A percentile compares a stretch with the other conserved stretches of the same genome.
These are phyloP conservation scores for Orchesellides sinensis DNA, from an alignment of 2,888 invertebrate species.

Conservation along the genomic window DNA sequence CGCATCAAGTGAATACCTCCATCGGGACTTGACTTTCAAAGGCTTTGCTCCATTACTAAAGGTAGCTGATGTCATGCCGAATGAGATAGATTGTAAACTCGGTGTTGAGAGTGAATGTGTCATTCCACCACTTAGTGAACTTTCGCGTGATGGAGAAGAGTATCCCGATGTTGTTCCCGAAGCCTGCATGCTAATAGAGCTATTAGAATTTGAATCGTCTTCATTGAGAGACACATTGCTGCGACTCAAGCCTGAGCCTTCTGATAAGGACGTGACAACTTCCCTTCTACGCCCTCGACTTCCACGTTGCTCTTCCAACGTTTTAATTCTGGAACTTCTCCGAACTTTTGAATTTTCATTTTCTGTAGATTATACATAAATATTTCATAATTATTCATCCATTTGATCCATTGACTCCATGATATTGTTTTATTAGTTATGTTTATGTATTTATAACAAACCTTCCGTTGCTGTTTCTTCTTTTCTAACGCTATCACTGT, in stretches of 20 bases:
- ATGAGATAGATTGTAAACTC: constrained; percentile 8
- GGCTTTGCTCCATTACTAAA: constrained; percentile 80
- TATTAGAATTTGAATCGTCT: constrained; percentile 70
- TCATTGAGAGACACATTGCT: constrained; percentile 62
- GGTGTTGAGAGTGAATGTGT: constrained; percentile 31
- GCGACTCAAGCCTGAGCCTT: constrained; percentile 44
- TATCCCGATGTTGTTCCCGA: constrained; percentile 27
- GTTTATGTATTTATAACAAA: no score
- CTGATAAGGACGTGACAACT: constrained; percentile 67
- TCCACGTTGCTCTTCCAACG: constrained; percentile 69
- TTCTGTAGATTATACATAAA: constrained; percentile 41
- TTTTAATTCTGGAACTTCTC: constrained; percentile 72
- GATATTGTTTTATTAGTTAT: no score
- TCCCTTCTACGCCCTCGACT: constrained; percentile 67
- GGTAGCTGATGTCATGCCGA: constrained; percentile 69
- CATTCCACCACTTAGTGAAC: constrained; percentile 35
- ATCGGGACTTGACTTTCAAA: constrained; percentile 88
- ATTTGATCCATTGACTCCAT: no score
- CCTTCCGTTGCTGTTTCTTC: constrained; percentile 14
- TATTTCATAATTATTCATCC: no score
- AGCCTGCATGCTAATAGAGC: constrained; percentile 30
- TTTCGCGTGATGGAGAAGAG: constrained; percentile 33
- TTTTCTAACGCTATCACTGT: constrained; percentile 13
- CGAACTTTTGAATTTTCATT: constrained; percentile 67
- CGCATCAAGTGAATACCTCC: constrained; percentile 85